phyloP scores from a whole-genome alignment of 2,888 invertebrate genomes.

The Amblyjoppa proteus region DNA sequence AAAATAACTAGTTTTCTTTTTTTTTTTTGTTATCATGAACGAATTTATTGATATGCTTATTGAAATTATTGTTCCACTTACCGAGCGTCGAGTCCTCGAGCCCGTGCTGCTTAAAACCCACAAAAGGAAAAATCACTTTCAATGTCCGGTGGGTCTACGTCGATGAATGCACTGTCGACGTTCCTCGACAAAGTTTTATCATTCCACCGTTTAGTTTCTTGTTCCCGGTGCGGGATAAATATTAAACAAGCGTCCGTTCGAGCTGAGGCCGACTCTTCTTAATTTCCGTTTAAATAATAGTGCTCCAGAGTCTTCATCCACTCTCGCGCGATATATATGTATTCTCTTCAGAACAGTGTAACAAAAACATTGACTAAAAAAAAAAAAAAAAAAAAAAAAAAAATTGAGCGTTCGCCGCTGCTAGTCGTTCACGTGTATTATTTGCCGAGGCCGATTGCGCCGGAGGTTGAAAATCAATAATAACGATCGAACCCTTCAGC shows the following conservation, averaged over 20 bases:
- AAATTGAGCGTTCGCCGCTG: background rate
- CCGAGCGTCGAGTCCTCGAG: constrained; percentile 55
- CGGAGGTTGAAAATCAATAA: background rate
- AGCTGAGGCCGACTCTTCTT: no score
- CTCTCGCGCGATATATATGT: background rate
- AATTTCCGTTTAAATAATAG: background rate
- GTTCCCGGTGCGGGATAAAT: background rate
- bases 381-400: background rate
- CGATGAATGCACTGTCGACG: constrained; percentile 55
- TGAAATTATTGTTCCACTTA: constrained; percentile 38
- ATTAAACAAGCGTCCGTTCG: no score
- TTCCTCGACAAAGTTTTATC: constrained; percentile 10
- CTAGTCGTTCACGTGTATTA: background rate
- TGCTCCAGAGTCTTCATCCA: background rate
- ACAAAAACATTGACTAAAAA: background rate
- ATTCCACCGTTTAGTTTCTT: constrained; percentile 24
- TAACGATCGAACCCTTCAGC: constrained; percentile 19
- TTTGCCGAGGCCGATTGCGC: constrained; percentile 1
- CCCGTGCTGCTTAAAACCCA: constrained; percentile 34
- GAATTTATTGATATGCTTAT: background rate
- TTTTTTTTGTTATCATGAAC: background rate
- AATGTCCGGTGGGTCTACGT: constrained; percentile 42
- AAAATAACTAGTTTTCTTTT: background rate
- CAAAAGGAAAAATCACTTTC: constrained; percentile 63
- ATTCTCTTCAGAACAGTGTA: background rate